phyloP scores from a whole-genome alignment of 2,113 vertebrate genomes.

The Megaceryle maxima region DNA sequence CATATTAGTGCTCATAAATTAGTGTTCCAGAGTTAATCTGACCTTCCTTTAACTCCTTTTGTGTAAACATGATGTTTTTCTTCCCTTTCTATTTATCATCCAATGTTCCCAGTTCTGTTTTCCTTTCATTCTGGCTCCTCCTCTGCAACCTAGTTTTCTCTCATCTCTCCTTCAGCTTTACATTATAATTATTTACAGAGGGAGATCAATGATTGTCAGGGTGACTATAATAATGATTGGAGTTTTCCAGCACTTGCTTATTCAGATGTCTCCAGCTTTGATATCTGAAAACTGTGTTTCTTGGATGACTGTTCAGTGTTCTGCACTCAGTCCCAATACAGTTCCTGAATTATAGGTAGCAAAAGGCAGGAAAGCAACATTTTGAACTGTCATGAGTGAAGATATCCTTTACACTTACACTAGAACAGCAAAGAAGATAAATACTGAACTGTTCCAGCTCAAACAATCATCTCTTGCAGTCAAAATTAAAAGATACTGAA shows the following conservation, averaged over 20 bases:
- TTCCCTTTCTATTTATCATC: background rate
- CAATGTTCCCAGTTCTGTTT: background rate
- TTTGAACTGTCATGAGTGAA: background rate
- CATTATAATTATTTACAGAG: background rate
- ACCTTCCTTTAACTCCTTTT: constrained; percentile 6
- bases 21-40: background rate
- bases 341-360: background rate
- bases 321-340: background rate
- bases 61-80: background rate
- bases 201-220: background rate
- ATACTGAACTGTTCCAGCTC: background rate
- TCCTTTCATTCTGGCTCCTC: background rate
- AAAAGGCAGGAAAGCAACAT: background rate
- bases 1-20: background rate
- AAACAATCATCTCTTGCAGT: background rate
- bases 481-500: background rate
- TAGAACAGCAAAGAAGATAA: background rate
- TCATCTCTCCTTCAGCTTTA: background rate
- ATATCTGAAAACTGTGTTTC: background rate
- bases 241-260: background rate
- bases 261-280: background rate
- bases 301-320: background rate
- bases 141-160: background rate
- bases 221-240: background rate
- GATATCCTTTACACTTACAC: background rate